A percentile compares a stretch with the other conserved stretches of the same genome.
Evolutionary conservation across 2,113 vertebrate genomes (phyloP).

Genomic region (Oreochromis tanganicae): DNA sequence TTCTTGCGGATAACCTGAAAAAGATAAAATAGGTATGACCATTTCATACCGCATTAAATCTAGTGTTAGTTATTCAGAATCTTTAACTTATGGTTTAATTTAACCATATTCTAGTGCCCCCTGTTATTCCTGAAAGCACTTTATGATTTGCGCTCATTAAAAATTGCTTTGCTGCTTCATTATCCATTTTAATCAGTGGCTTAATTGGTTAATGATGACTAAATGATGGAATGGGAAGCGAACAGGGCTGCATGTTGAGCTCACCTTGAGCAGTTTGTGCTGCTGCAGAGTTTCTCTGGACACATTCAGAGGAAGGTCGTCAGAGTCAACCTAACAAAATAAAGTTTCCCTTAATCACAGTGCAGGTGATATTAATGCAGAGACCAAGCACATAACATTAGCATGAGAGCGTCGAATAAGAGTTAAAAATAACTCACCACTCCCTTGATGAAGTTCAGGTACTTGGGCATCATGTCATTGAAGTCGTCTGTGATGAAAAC

Average conservation of each 20-base stretch:
- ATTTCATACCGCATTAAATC: neutral
- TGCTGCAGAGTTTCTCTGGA: conserved; percentile 98
- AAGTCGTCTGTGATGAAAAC: conserved; percentile 99
- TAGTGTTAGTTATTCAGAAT: neutral
- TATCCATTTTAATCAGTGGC: neutral
- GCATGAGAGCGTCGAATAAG: neutral
- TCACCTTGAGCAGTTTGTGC: conserved; percentile 95
- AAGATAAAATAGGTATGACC: neutral
- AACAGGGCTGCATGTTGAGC: neutral
- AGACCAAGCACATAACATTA: neutral
- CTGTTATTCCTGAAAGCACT: neutral
- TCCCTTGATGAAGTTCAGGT: conserved; percentile 95
- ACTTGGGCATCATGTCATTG: conserved; percentile 99
- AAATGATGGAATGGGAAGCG: neutral
- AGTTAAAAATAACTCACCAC: conserved; percentile 80
- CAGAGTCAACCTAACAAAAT: conserved; percentile 87
- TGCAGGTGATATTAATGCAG: neutral
- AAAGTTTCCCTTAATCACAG: neutral
- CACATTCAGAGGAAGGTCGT: conserved; percentile 96
- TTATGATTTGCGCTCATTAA: neutral
- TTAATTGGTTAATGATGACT: neutral
- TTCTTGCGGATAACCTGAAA: conserved; percentile 96
- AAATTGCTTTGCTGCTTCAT: neutral
- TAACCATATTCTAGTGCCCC: neutral
- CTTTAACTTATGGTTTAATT: neutral